Evolutionary conservation across 1,140 invertebrate species (phyloP).

Genomic region (Venturia canescens): DNA sequence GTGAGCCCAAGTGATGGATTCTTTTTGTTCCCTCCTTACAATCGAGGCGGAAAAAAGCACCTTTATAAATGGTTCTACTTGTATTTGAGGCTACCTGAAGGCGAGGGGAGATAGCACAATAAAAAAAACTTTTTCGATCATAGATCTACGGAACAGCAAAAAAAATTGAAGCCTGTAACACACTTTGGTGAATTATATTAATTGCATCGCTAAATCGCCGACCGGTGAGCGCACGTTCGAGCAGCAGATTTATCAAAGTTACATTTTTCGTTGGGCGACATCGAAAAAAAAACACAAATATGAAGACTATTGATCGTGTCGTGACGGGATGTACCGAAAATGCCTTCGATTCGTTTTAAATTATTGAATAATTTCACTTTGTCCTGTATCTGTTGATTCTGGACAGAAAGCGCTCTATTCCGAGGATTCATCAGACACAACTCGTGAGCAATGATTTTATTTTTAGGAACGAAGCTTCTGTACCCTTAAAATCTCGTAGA

Average conservation of each 20-base stretch:
- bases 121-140: conserved; percentile 35
- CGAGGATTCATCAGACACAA: no score
- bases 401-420: no score
- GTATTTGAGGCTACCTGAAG: background rate
- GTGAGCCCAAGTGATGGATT: conserved; percentile 31
- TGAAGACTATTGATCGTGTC: no score
- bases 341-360: no score
- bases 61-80: background rate
- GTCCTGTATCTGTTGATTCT: no score
- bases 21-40: background rate
- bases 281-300: no score
- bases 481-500: background rate
- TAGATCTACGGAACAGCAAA: background rate
- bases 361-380: no score
- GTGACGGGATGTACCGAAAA: no score
- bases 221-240: no score
- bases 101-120: background rate
- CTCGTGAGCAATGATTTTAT: background rate
- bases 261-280: no score
- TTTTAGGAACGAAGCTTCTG: background rate
- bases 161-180: background rate
- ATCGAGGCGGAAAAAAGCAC: background rate
- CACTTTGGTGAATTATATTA: background rate
- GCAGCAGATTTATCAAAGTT: no score
- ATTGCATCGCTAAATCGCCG: no score